Base-by-base conservation (phyloP, 1,140 invertebrate species). In the Nasonia vitripennis region DNA sequence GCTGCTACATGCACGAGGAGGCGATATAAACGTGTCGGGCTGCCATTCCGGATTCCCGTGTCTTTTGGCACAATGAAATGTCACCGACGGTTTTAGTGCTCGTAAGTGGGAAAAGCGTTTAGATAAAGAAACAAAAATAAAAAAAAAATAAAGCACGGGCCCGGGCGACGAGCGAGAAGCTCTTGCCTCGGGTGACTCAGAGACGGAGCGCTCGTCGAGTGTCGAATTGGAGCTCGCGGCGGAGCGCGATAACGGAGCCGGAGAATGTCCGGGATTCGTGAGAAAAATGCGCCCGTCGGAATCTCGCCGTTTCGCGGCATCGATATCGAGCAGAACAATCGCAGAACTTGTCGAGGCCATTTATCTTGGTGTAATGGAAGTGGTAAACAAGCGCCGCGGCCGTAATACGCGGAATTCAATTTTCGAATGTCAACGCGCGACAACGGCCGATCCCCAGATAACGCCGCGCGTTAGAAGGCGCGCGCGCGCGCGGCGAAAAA, bases 41-140 rank as follows among this genome's bases (percentile, higher is more conserved):
- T 37, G 55, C 81, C 74, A 85, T 85, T 85, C 78, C 83, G 83
- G 83, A 85, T 85, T 85, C 83, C 12, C 78, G 75, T 51, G 82
- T 78, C 82, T 78, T 84, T 84, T 78, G 31, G 79, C 67, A 68
- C 67, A 71, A 48, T 81, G 79, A 81, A 81, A 71, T 81, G 79
- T 81, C 79, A 67, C 82, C 48, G 17, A 10, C 45, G 62, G 48
- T 78, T 84, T 84, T 79, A 84, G 10, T 7, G 83, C 83, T 84
- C 62, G 74, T 83, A 83, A 77, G 77, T 45, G 81, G 74, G 73
- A 83, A 83, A 83, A 77, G 51, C 73, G 73, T 45, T 37, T 31
- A 67, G 48, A 41, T 55, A 62, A 83, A 37, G 27, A 27, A 27
- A 27, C 27, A 27, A 27, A 27, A 27, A 27, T n/a, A 27, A 27